Conservation (phyloP, 2,113 vertebrate species). For the Mesitornis unicolor region DNA sequence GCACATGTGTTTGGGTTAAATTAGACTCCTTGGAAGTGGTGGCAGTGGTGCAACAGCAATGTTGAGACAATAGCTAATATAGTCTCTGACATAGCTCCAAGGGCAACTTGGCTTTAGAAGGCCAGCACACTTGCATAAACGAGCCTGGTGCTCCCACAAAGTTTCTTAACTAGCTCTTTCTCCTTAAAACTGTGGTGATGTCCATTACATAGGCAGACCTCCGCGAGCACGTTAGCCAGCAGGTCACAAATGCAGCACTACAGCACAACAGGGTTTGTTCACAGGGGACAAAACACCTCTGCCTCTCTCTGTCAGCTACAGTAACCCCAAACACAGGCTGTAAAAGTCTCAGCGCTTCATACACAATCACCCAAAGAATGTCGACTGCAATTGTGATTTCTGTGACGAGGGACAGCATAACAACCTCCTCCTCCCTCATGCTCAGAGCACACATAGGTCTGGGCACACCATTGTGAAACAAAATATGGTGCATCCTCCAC, state of each 20-base stretch:
- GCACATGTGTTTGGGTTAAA: no score
- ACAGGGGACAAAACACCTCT: not conserved
- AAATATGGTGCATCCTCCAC: rapidly evolving
- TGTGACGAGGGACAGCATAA: not conserved
- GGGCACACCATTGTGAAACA: not conserved
- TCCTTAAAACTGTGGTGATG: rapidly evolving
- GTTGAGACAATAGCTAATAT: no score
- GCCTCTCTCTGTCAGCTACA: not conserved
- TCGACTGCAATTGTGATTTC: rapidly evolving
- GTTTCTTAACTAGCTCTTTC: no score
- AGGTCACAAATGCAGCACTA: rapidly evolving
- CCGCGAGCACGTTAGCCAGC: rapidly evolving
- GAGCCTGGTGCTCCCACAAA: rapidly evolving
- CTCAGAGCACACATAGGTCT: not conserved
- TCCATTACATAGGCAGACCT: rapidly evolving
- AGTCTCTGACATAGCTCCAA: no score
- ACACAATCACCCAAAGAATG: rapidly evolving
- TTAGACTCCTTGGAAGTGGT: no score
- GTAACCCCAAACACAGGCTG: no score
- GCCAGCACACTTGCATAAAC: rapidly evolving
- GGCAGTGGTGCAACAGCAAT: no score
- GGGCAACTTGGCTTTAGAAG: rapidly evolving
- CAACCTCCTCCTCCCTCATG: rapidly evolving
- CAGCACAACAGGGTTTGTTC: rapidly evolving
- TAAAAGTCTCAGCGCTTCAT: not conserved